Base-by-base conservation (phyloP, 2,888 invertebrate species). In the Apamea monoglypha region DNA sequence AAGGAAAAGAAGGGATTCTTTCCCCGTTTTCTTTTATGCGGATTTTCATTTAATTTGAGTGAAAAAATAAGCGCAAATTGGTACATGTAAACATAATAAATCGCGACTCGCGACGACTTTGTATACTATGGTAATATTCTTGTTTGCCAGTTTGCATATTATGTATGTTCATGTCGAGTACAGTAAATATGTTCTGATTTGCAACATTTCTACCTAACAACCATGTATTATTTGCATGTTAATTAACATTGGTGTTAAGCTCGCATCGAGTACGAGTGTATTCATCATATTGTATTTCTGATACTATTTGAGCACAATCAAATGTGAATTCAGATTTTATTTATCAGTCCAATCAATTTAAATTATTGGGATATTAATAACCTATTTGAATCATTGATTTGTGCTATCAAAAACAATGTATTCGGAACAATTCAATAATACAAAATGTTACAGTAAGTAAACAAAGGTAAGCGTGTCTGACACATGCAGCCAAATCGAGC, bases 211-310 rank as follows among this genome's bases (percentile, higher is more conserved):
- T 75, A 75, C 76, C 68, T 67, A 79, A 81, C 74, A 56, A 73
- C 66, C 64, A 80, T 87, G 76, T 78, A 82, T 85, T 87, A 87
- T 87, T 87, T 85, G 81, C 79, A 83, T 87, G 71, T 76, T 80
- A 79, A 87, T 87, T 78, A 76, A 76, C 66, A 76, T 29, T 14
- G 81, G 87, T 82, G 74, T 84, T 73, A 81, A 81, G 78, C 75
- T 77, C 66, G 63, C 44, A 72, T 79, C 21, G 75, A 53, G 74
- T 53, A 63, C n/a, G 66, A 71, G 73, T 71, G 72, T 66, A 74
- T 70, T 53, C 67, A 70, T 72, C 47, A 29, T 66, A 50, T 81
- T 68, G 66, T 81, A 76, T 87, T 87, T 71, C 77, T 29, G 68
- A 73, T 76, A 76, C 53, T 74, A 67, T 87, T 87, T 72, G 44